Conservation (phyloP, 2,888 invertebrate genomes). For the Aproaerema taeniolella region DNA sequence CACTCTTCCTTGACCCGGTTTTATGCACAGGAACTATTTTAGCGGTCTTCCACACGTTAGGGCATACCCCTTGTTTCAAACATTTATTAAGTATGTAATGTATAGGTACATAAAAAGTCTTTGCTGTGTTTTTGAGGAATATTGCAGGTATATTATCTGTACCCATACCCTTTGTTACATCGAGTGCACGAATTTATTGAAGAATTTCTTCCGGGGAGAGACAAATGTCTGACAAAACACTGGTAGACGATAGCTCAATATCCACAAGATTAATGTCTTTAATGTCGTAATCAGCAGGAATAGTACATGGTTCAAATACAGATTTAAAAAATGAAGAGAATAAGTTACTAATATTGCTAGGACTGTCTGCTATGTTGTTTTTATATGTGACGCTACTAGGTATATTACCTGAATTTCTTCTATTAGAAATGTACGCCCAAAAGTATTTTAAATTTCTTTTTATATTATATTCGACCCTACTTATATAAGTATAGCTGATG, state of each 20-base stretch:
- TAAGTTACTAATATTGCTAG: background rate
- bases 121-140: background rate
- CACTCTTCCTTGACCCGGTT: background rate
- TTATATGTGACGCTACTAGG: background rate
- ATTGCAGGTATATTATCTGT: background rate
- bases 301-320: background rate
- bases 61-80: background rate
- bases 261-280: background rate
- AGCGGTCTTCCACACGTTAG: background rate
- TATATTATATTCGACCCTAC: constrained; percentile 13
- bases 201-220: background rate
- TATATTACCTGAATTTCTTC: background rate
- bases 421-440: constrained; percentile 10
- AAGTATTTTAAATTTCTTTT: constrained; percentile 17
- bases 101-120: background rate
- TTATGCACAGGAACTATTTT: background rate
- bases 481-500: too few relatives aligned
- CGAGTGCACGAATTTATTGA: background rate
- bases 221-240: background rate
- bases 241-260: background rate
- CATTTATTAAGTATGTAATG: background rate
- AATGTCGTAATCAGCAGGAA: background rate
- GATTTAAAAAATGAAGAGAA: background rate
- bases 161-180: background rate
- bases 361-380: background rate